phyloP scores from a whole-genome alignment of 2,113 vertebrate genomes.

The Oceanites oceanicus region DNA sequence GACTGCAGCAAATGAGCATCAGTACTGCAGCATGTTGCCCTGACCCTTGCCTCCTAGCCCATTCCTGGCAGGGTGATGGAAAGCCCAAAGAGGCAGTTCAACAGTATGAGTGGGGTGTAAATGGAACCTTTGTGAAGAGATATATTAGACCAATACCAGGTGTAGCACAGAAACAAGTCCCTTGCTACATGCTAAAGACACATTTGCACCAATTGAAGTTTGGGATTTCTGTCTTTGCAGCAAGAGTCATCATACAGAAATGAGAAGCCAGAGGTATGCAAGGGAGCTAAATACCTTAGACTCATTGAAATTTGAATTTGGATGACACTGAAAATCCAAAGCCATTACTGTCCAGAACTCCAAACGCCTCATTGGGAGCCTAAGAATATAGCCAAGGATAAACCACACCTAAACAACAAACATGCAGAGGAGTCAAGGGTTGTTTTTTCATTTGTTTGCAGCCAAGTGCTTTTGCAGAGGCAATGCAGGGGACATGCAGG shows the following conservation, averaged over 20 bases:
- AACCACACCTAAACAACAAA: neutral
- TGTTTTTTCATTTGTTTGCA: neutral
- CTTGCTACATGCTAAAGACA: neutral
- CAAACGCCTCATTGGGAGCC: neutral
- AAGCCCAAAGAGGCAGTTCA: neutral
- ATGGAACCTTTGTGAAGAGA: neutral
- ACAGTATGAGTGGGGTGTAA: neutral
- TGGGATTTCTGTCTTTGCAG: neutral
- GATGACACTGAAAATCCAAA: neutral
- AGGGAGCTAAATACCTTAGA: neutral
- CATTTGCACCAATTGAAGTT: neutral
- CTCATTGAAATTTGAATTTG: neutral
- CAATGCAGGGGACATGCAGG: neutral
- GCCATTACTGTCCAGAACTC: neutral
- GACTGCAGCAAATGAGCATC: accelerated
- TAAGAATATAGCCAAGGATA: neutral
- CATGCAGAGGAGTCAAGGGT: neutral
- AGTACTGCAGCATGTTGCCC: neutral
- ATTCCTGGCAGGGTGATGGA: neutral
- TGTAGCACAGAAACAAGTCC: neutral
- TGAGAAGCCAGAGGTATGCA: neutral
- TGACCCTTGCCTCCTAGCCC: neutral
- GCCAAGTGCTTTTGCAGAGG: neutral
- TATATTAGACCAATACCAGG: neutral
- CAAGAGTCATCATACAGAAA: neutral